Percentiles rank a stretch among this genome's conserved stretches.
Conservation (phyloP, 2,797 vertebrate species). For the Propithecus perrieri region DNA sequence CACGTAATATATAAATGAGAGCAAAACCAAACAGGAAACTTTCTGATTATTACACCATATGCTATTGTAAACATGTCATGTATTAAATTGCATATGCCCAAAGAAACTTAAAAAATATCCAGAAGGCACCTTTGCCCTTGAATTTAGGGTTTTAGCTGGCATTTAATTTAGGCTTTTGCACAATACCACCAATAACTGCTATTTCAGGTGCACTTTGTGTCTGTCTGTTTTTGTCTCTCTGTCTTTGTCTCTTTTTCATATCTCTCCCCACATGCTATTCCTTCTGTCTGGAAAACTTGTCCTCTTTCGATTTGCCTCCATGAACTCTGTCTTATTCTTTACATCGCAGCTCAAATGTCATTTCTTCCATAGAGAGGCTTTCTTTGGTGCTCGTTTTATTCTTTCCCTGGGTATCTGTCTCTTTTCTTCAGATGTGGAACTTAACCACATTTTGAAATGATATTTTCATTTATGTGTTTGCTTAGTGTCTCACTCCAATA, state of each 20-base stretch:
- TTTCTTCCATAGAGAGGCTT: background rate
- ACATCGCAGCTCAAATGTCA: background rate
- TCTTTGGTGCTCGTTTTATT: background rate
- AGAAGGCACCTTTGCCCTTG: background rate
- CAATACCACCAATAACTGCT: background rate
- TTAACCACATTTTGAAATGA: background rate
- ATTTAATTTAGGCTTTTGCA: background rate
- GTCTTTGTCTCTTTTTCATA: background rate
- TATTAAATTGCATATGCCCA: background rate
- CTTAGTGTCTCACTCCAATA: background rate
- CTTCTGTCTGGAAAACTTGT: background rate
- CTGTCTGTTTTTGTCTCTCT: background rate
- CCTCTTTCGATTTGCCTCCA: background rate
- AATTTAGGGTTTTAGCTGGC: background rate
- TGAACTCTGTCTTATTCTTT: background rate
- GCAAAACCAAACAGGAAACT: slow-evolving; percentile 12
- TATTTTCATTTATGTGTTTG: background rate
- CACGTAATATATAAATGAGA: background rate
- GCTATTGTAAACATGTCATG: background rate
- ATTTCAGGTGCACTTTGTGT: background rate
- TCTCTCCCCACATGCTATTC: background rate
- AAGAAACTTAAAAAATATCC: background rate
- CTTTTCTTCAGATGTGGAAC: background rate
- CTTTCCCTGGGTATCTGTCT: background rate
- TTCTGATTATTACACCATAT: background rate